phyloP scores from a whole-genome alignment of 2,888 invertebrate genomes.

The Pyralis farinalis region DNA sequence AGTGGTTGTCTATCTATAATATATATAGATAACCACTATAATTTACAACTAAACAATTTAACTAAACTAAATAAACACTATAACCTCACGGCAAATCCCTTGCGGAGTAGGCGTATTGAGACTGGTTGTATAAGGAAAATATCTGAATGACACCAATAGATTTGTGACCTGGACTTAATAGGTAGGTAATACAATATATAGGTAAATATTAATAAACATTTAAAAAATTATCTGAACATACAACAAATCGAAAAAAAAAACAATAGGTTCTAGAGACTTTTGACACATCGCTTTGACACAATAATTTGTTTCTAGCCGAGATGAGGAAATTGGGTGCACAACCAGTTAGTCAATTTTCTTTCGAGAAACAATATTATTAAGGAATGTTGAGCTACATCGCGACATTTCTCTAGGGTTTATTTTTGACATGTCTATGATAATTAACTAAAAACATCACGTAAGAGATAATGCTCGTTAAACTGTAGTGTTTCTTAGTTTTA shows the following conservation, averaged over 20 bases:
- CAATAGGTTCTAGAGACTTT: conserved; percentile 4
- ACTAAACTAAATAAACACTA: no score
- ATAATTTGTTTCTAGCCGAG: neutral
- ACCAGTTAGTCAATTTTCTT: conserved; percentile 6
- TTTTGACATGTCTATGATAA: conserved; percentile 6
- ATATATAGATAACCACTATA: no score
- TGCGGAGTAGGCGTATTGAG: no score
- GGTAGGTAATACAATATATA: no score
- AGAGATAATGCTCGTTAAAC: neutral
- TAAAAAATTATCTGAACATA: conserved; percentile 1
- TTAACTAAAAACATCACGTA: conserved; percentile 4
- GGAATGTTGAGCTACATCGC: conserved; percentile 8
- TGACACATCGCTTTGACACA: conserved; percentile 6
- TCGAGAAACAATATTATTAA: conserved; percentile 3
- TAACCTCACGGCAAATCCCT: no score
- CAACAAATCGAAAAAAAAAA: conserved; percentile 2
- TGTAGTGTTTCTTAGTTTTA: no score
- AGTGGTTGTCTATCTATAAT: no score
- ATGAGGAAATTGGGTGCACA: conserved; percentile 4
- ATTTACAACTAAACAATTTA: no score
- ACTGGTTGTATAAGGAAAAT: no score
- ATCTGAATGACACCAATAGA: no score
- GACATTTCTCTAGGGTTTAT: conserved; percentile 4
- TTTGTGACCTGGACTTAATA: no score
- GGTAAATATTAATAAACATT: neutral